Evolutionary conservation across 1,140 invertebrate species (phyloP).

Genomic region (Temnothorax nylanderi): DNA sequence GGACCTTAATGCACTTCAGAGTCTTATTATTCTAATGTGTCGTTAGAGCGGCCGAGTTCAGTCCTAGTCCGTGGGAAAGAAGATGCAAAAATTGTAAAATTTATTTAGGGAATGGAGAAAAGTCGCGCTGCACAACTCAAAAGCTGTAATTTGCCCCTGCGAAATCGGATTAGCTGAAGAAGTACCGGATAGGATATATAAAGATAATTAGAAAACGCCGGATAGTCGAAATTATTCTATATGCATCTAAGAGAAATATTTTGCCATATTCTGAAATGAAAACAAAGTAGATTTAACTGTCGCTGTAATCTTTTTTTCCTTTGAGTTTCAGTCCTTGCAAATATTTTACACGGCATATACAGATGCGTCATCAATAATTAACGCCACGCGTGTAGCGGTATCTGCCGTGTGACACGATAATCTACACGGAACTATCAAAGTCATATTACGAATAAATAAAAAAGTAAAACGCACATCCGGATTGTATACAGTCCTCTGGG

Average conservation of each 20-base stretch:
- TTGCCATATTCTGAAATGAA: background rate
- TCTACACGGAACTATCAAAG: conserved; percentile 33
- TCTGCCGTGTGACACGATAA: conserved; percentile 5
- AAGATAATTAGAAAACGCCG: conserved; percentile 14
- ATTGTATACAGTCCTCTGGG: conserved; percentile 33
- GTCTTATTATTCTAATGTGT: conserved; percentile 61
- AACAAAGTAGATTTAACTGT: background rate
- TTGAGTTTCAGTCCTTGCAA: background rate
- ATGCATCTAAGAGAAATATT: background rate
- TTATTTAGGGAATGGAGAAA: conserved; percentile 34
- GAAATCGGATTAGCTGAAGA: conserved; percentile 2
- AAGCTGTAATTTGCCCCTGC: conserved; percentile 33
- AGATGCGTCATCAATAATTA: background rate
- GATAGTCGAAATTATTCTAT: background rate
- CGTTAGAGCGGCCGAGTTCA: conserved; percentile 23
- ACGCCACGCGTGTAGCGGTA: background rate
- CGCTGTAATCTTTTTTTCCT: background rate
- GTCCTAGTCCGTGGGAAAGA: conserved; percentile 8
- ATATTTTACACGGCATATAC: background rate
- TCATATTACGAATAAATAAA: conserved; percentile 50
- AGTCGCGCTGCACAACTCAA: background rate
- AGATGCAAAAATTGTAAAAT: conserved; percentile 50
- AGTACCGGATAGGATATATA: conserved; percentile 1
- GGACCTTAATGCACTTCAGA: conserved; percentile 55
- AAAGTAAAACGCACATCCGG: conserved; percentile 25